Evolutionary conservation across 2,888 invertebrate genomes (phyloP).

Genomic region (Thumatha senex): DNA sequence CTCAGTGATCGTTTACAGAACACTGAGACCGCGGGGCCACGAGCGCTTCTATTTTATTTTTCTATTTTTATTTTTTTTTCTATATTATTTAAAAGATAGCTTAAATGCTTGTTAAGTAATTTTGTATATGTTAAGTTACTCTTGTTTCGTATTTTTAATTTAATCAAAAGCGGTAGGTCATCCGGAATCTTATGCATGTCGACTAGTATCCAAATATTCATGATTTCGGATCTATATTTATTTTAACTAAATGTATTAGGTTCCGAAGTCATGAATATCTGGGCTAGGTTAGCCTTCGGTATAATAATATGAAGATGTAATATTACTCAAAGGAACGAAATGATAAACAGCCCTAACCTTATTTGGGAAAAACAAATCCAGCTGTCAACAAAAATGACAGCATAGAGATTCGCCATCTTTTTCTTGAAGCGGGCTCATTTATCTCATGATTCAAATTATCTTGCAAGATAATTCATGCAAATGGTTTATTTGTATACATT

Average conservation of each 20-base stretch:
- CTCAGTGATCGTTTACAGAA: too few relatives aligned
- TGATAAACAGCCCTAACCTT: slow-evolving; percentile 52
- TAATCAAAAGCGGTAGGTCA: neutral
- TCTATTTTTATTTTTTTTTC: too few relatives aligned
- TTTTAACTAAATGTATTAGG: too few relatives aligned
- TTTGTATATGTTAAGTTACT: too few relatives aligned
- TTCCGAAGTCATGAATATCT: too few relatives aligned
- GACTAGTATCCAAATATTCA: slow-evolving; percentile 16
- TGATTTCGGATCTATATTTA: slow-evolving; percentile 17
- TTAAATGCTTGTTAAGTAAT: too few relatives aligned
- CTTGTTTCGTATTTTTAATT: neutral
- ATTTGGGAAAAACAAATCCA: slow-evolving; percentile 61
- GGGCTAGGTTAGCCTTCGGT: slow-evolving; percentile 20
- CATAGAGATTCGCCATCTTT: slow-evolving; percentile 46
- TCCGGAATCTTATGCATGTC: neutral
- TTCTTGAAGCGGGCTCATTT: slow-evolving; percentile 60
- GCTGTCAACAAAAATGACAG: slow-evolving; percentile 63
- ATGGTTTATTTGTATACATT: slow-evolving; percentile 37
- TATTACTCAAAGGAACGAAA: slow-evolving; percentile 47
- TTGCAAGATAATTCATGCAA: slow-evolving; percentile 48
- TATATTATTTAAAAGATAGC: too few relatives aligned
- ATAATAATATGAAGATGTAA: slow-evolving; percentile 51
- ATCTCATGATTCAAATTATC: slow-evolving; percentile 58
- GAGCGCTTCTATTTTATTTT: too few relatives aligned
- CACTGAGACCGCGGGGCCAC: too few relatives aligned